Evolutionary conservation across 2,113 vertebrate genomes (phyloP).

Genomic region (Chlorocebus sabaeus): DNA sequence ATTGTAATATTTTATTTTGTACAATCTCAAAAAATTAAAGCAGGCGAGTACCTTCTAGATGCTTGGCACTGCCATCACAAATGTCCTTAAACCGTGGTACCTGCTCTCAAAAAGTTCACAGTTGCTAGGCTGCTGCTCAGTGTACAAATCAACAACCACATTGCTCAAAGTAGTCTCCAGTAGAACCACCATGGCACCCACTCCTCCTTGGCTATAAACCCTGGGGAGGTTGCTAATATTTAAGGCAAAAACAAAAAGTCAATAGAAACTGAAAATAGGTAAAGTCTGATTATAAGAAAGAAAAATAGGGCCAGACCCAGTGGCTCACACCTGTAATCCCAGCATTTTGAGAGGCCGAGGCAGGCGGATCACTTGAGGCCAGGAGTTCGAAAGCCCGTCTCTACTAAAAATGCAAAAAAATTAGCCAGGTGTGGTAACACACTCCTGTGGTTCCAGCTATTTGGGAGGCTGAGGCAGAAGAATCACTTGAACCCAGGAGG

Average conservation of each 20-base stretch:
- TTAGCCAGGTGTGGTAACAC: no score
- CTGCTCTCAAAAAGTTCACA: not conserved
- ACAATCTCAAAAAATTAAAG: slow-evolving; percentile 96
- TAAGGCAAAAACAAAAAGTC: slow-evolving; percentile 32
- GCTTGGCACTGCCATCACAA: not conserved
- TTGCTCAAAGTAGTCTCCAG: slow-evolving; percentile 96
- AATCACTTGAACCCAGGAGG: no score
- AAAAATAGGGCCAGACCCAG: not conserved
- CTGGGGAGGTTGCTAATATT: slow-evolving; percentile 73
- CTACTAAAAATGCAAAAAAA: no score
- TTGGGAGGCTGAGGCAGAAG: no score
- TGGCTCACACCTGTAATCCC: no score
- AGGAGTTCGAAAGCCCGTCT: no score
- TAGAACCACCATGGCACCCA: slow-evolving; percentile 90
- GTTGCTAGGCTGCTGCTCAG: slow-evolving; percentile 93
- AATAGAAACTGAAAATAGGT: slow-evolving; percentile 16
- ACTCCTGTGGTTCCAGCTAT: no score
- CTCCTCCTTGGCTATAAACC: slow-evolving; percentile 78
- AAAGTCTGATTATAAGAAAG: slow-evolving; percentile 26
- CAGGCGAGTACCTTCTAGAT: slow-evolving; percentile 79
- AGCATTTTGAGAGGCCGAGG: no score
- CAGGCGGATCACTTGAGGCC: no score
- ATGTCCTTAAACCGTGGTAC: not conserved
- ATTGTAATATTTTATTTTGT: slow-evolving; percentile 98
- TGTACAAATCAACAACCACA: slow-evolving; percentile 94